Evolutionary conservation across 2,888 invertebrate species (phyloP).

Genomic region (Melangyna quadrimaculata): DNA sequence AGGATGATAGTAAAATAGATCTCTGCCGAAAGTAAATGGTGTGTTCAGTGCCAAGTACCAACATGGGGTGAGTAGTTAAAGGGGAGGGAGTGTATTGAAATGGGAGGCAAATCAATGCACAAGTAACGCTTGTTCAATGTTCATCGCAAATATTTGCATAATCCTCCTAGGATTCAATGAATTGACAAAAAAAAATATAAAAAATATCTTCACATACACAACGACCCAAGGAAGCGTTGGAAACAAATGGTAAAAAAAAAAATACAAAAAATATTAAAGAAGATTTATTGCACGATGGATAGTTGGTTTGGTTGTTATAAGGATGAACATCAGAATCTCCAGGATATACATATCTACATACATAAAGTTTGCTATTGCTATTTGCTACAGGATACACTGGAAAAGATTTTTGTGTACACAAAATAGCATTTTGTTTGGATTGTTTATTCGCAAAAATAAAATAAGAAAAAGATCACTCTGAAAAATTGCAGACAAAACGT

Average conservation of each 20-base stretch:
- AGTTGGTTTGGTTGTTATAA: slow-evolving; percentile 13
- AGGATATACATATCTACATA: background rate
- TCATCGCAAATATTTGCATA: slow-evolving; percentile 69
- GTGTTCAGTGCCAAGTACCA: background rate
- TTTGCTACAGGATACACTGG: slow-evolving; percentile 39
- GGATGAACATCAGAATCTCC: slow-evolving; percentile 19
- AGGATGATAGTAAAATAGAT: slow-evolving; percentile 40
- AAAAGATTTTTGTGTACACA: slow-evolving; percentile 14
- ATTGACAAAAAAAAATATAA: slow-evolving; percentile 24
- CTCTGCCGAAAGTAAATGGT: slow-evolving; percentile 1
- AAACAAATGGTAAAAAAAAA: slow-evolving; percentile 28
- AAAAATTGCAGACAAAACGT: slow-evolving; percentile 45
- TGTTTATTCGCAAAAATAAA: background rate
- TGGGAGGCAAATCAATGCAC: slow-evolving; percentile 38
- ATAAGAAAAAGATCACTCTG: slow-evolving; percentile 19
- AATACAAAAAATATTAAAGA: slow-evolving; percentile 28
- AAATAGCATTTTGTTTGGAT: background rate
- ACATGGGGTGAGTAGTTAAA: too few relatives aligned
- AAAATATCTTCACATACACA: slow-evolving; percentile 11
- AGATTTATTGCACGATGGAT: slow-evolving; percentile 58
- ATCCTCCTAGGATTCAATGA: slow-evolving; percentile 43
- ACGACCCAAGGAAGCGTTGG: background rate
- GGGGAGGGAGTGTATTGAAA: too few relatives aligned
- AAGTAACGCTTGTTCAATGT: slow-evolving; percentile 62
- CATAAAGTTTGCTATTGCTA: slow-evolving; percentile 41